A percentile compares a stretch with the other conserved stretches of the same genome.
These are phyloP conservation scores for Xanthostigma xanthostigma DNA, from an alignment of 2,888 invertebrate species.

Conservation along the genomic window DNA sequence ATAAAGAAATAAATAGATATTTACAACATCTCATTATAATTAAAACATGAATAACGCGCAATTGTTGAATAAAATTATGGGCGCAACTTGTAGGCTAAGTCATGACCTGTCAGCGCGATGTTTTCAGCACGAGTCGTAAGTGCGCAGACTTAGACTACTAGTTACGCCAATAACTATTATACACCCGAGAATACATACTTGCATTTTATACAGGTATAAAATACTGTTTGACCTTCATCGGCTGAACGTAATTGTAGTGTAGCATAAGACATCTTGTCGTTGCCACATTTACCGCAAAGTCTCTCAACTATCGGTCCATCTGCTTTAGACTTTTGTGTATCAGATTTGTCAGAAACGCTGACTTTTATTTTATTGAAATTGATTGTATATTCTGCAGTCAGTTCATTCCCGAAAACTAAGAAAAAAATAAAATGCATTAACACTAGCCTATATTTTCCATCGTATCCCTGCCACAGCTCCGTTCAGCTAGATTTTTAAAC, in stretches of 20 bases:
- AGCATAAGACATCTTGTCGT: slow-evolving; percentile 88
- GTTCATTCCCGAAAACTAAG: slow-evolving; percentile 43
- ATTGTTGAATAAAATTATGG: too few relatives aligned
- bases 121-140: too few relatives aligned
- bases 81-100: too few relatives aligned
- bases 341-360: slow-evolving; percentile 11
- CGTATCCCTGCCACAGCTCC: too few relatives aligned
- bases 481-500: too few relatives aligned
- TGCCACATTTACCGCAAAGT: slow-evolving; percentile 73
- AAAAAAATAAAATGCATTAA: slow-evolving; percentile 12
- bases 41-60: too few relatives aligned
- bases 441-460: too few relatives aligned
- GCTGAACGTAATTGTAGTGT: slow-evolving; percentile 91
- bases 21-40: too few relatives aligned
- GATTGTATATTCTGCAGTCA: slow-evolving; percentile 52
- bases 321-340: slow-evolving; percentile 27
- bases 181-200: slow-evolving; percentile 40
- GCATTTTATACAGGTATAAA: slow-evolving; percentile 92
- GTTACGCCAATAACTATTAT: too few relatives aligned
- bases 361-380: slow-evolving; percentile 47
- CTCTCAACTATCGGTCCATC: slow-evolving; percentile 73
- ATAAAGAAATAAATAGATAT: too few relatives aligned
- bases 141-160: too few relatives aligned
- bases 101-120: too few relatives aligned
- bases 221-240: slow-evolving; percentile 98